Conservation (phyloP, 2,113 vertebrate species). For the Psittacula cyanocephala region DNA sequence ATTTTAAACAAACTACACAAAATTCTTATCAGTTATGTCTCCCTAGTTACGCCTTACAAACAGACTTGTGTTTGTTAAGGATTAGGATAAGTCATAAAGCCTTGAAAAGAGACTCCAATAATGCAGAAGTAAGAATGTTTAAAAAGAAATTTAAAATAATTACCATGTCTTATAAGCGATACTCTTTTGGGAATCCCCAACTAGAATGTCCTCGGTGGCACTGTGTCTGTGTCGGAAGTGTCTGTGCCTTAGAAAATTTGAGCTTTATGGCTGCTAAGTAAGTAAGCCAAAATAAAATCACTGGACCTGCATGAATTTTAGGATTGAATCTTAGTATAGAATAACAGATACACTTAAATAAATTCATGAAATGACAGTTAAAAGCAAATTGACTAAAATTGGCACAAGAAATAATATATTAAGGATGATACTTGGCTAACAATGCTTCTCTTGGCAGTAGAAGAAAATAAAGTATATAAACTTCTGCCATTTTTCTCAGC, state of each 20-base stretch:
- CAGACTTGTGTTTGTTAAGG: background rate
- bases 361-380: background rate
- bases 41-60: background rate
- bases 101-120: background rate
- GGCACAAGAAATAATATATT: background rate
- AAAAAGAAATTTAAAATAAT: background rate
- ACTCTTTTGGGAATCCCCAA: background rate
- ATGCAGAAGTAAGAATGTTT: background rate
- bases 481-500: background rate
- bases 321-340: background rate
- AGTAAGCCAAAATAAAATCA: background rate
- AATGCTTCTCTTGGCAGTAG: background rate
- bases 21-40: background rate
- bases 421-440: background rate
- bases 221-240: background rate
- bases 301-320: background rate
- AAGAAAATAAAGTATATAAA: background rate
- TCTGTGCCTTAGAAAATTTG: background rate
- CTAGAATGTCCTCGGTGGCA: background rate
- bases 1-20: background rate
- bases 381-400: background rate
- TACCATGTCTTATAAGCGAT: background rate
- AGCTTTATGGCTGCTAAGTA: background rate
- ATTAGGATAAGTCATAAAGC: background rate
- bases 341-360: background rate